Evolutionary conservation across 2,113 vertebrate genomes (phyloP).

Genomic region (Nothobranchius kuhntae): DNA sequence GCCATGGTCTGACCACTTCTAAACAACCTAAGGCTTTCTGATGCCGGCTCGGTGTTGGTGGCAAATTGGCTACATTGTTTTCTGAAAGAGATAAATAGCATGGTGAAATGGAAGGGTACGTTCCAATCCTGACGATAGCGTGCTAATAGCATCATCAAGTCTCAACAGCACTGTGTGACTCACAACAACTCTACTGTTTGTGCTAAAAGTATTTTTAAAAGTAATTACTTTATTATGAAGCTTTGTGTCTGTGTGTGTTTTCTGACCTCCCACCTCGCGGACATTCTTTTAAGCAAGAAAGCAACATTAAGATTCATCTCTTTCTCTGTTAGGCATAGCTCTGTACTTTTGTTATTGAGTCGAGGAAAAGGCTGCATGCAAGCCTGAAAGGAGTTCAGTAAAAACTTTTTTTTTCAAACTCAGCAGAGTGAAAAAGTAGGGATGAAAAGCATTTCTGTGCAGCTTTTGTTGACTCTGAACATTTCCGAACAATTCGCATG

Average conservation of each 20-base stretch:
- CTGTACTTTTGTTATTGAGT: constrained; percentile 2
- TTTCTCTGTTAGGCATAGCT: not conserved
- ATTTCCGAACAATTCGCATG: constrained; percentile 38
- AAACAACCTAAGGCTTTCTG: no score
- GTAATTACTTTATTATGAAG: constrained; percentile 38
- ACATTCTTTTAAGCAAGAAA: constrained; percentile 18
- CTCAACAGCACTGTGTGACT: constrained; percentile 35
- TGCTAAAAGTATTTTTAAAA: constrained; percentile 51
- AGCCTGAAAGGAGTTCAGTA: constrained; percentile 22
- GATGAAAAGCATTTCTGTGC: constrained; percentile 35
- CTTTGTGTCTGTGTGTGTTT: constrained; percentile 10
- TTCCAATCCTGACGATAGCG: constrained; percentile 22
- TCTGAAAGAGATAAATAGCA: constrained; percentile 2
- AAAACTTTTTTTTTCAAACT: constrained; percentile 39
- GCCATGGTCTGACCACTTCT: no score
- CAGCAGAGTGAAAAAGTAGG: constrained; percentile 12
- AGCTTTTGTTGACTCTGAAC: constrained; percentile 58
- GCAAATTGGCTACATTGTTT: no score
- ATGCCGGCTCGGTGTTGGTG: no score
- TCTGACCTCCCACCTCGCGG: constrained; percentile 21
- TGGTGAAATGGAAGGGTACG: constrained; percentile 32
- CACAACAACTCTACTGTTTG: constrained; percentile 32
- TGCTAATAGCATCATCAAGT: constrained; percentile 46
- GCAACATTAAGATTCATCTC: constrained; percentile 2
- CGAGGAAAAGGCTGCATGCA: constrained; percentile 34